Conservation (phyloP, 2,113 vertebrate species). For the Cisticola juncidis region DNA sequence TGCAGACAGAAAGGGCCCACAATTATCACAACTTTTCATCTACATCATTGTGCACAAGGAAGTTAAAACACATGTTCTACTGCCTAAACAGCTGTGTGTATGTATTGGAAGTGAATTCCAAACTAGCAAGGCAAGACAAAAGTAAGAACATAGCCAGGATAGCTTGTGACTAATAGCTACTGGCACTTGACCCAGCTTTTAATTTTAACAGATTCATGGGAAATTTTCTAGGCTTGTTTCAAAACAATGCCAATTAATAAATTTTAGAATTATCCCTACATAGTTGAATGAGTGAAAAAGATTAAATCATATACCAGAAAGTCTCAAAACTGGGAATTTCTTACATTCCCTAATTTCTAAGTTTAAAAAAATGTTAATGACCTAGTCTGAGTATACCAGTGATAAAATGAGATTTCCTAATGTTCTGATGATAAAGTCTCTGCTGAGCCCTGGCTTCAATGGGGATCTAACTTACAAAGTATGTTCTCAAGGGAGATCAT, state of each 20-base stretch:
- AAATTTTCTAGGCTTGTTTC: background rate
- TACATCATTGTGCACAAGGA: background rate
- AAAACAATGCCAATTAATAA: background rate
- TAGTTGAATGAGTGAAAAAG: background rate
- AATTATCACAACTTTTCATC: background rate
- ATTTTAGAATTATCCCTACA: background rate
- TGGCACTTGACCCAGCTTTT: background rate
- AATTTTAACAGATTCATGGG: background rate
- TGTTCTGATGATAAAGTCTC: background rate
- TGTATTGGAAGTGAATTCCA: background rate
- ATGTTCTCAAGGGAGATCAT: background rate
- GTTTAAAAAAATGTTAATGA: background rate
- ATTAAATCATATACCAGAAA: background rate
- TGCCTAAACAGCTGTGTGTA: background rate
- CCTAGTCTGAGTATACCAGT: background rate
- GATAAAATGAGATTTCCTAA: background rate
- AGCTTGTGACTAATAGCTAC: background rate
- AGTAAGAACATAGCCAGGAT: background rate
- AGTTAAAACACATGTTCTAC: background rate
- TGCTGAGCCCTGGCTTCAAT: background rate
- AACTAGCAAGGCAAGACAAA: background rate
- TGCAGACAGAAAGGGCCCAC: background rate
- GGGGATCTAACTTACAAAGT: background rate
- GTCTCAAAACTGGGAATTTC: background rate
- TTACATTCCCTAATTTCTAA: background rate